A percentile compares a stretch with the other conserved stretches of the same genome.
phyloP scores from a whole-genome alignment of 2,113 vertebrate genomes.

The Scartelaos histophorus region DNA sequence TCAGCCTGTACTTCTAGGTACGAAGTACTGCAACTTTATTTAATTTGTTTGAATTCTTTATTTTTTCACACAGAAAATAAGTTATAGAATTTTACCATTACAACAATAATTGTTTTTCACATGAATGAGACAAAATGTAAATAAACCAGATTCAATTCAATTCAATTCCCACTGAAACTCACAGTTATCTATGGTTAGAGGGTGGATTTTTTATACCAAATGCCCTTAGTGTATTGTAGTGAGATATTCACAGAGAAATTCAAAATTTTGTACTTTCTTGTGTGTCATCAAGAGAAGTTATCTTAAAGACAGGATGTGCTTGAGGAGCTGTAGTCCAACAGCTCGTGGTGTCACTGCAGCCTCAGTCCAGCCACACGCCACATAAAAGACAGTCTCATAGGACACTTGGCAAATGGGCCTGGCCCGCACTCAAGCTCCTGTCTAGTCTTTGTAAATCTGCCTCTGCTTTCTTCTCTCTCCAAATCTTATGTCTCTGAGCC shows the following conservation, averaged over 20 bases:
- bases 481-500: conserved; percentile 35
- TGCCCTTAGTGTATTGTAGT: neutral
- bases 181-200: neutral
- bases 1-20: neutral
- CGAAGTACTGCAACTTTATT: no score
- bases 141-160: no score
- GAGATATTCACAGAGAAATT: neutral
- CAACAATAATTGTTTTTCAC: no score
- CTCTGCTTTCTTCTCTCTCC: conserved; percentile 48
- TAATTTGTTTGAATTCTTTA: no score
- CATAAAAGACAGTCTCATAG: conserved; percentile 56
- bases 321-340: conserved; percentile 31
- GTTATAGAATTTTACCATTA: no score
- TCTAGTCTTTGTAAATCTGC: conserved; percentile 61
- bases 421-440: conserved; percentile 66
- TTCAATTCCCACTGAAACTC: neutral
- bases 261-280: neutral
- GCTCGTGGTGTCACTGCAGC: conserved; percentile 39
- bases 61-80: no score
- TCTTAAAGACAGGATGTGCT: conserved; percentile 25
- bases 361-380: conserved; percentile 49
- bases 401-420: conserved; percentile 59
- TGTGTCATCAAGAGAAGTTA: conserved; percentile 25
- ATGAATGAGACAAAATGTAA: no score
- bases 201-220: neutral